These are phyloP conservation scores for Acanthurus tractus DNA, from an alignment of 2,797 vertebrate species.

Conservation along the genomic window DNA sequence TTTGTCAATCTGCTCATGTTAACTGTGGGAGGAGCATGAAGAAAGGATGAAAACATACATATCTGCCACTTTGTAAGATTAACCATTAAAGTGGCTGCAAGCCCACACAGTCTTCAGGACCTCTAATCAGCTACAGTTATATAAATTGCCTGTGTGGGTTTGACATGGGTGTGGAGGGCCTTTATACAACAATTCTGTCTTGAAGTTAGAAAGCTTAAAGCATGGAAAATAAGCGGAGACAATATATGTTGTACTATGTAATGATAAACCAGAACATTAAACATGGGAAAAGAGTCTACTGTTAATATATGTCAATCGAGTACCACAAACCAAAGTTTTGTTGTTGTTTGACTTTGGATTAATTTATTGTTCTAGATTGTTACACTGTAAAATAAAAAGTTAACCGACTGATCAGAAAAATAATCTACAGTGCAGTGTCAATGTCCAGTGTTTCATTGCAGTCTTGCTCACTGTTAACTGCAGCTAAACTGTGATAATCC, in stretches of 20 bases:
- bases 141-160: background rate
- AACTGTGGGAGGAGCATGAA: background rate
- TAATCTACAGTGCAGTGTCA: too few relatives aligned
- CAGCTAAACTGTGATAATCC: constrained; percentile 9
- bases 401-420: too few relatives aligned
- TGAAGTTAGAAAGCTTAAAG: background rate
- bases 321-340: too few relatives aligned
- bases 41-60: background rate
- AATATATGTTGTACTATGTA: background rate
- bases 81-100: background rate
- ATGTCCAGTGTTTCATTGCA: too few relatives aligned
- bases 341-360: too few relatives aligned
- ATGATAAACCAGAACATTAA: background rate
- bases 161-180: background rate
- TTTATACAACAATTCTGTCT: background rate
- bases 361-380: too few relatives aligned
- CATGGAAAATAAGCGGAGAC: background rate
- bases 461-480: background rate
- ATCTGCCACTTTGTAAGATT: background rate
- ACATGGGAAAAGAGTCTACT: background rate
- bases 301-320: too few relatives aligned
- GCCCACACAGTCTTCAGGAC: background rate
- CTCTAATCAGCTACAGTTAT: background rate
- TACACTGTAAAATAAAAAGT: too few relatives aligned
- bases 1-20: background rate